A percentile compares a stretch with the other conserved stretches of the same genome.
These are phyloP conservation scores for Meteorus sp. DNA, from an alignment of 1,140 invertebrate genomes.

Conservation along the genomic window DNA sequence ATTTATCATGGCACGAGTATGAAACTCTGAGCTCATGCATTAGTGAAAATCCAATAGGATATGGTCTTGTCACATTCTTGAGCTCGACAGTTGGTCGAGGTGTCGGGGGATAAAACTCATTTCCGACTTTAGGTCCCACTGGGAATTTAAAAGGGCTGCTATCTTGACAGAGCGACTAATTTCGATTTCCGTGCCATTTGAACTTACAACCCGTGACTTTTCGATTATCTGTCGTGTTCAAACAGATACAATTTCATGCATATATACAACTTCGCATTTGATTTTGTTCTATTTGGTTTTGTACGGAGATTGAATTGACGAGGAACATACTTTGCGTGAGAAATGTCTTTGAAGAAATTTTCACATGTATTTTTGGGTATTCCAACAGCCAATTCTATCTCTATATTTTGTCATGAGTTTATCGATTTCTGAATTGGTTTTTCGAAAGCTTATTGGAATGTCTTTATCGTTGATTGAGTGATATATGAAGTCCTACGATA, in stretches of 20 bases:
- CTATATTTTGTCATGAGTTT: too few relatives aligned
- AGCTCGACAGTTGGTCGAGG: conserved; percentile 7
- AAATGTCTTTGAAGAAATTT: too few relatives aligned
- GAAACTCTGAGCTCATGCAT: background rate
- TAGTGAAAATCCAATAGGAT: background rate
- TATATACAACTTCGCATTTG: background rate
- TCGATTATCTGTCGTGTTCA: conserved; percentile 19
- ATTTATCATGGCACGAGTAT: too few relatives aligned
- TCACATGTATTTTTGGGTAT: too few relatives aligned
- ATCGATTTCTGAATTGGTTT: too few relatives aligned
- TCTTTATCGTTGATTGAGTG: too few relatives aligned
- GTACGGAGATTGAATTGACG: too few relatives aligned
- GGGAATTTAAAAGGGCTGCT: conserved; percentile 16
- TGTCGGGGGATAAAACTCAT: background rate
- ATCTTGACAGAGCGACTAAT: conserved; percentile 14
- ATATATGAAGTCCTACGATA: too few relatives aligned
- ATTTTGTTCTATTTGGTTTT: background rate
- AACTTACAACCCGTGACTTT: conserved; percentile 22
- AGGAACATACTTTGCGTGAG: too few relatives aligned
- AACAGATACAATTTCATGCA: background rate
- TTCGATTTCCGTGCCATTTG: conserved; percentile 15
- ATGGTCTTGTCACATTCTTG: background rate
- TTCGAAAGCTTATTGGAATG: too few relatives aligned
- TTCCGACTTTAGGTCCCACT: background rate
- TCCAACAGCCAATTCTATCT: too few relatives aligned